Conservation (phyloP, 2,113 vertebrate species). For the Felis catus region F.catus_Fca126_mat1.0 CM031416.1:70834501-70835000, state of each 20-base stretch:
- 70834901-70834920: slow-evolving; percentile 29
- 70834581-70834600: not conserved
- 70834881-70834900: slow-evolving; percentile 36
- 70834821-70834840: slow-evolving; percentile 9
- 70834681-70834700: not conserved
- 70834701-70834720: not conserved
- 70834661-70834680: not conserved
- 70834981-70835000: not conserved
- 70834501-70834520: not conserved
- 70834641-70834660: not conserved
- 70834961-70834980: not conserved
- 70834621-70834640: not conserved
- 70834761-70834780: not conserved
- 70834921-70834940: not conserved
- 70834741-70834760: not conserved
- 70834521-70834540: slow-evolving; percentile 30
- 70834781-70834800: not conserved
- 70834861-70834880: not conserved
- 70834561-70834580: not conserved
- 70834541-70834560: not conserved
- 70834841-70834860: not conserved
- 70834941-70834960: slow-evolving; percentile 37
- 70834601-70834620: not conserved
- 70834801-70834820: not conserved
- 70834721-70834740: not conserved